phyloP scores from a whole-genome alignment of 2,797 vertebrate species.

The Lacerta agilis region DNA sequence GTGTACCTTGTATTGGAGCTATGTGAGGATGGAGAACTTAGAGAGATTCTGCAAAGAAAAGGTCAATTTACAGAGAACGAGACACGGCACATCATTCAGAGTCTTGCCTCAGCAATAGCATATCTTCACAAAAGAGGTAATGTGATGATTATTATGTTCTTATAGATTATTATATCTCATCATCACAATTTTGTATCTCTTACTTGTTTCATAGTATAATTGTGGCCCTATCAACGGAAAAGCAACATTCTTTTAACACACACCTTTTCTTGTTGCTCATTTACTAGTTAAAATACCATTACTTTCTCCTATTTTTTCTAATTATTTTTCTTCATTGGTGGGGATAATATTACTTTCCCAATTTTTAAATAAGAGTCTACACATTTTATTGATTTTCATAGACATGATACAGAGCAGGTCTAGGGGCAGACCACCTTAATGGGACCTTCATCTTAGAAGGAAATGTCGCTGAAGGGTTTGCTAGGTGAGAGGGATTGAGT shows the following conservation, averaged over 20 bases:
- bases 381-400: too few species aligned
- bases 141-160: neutral
- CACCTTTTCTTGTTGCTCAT: neutral
- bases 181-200: conserved; percentile 34
- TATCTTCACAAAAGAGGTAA: conserved; percentile 87
- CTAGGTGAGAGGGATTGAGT: too few species aligned
- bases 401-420: too few species aligned
- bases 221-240: neutral
- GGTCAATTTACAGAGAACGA: conserved; percentile 85
- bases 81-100: conserved; percentile 83
- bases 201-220: conserved; percentile 31
- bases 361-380: too few species aligned
- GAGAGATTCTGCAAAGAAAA: conserved; percentile 80
- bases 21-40: conserved; percentile 86
- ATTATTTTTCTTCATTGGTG: neutral
- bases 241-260: neutral
- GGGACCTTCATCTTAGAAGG: too few species aligned
- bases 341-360: too few species aligned
- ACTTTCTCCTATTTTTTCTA: neutral
- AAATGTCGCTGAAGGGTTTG: too few species aligned
- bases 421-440: too few species aligned
- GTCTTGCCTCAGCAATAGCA: conserved; percentile 81
- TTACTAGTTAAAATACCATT: conserved; percentile 25
- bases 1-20: conserved; percentile 89
- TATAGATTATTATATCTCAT: neutral